Evolutionary conservation across 2,797 vertebrate genomes (phyloP).

Genomic region (Babyrousa celebensis): DNA sequence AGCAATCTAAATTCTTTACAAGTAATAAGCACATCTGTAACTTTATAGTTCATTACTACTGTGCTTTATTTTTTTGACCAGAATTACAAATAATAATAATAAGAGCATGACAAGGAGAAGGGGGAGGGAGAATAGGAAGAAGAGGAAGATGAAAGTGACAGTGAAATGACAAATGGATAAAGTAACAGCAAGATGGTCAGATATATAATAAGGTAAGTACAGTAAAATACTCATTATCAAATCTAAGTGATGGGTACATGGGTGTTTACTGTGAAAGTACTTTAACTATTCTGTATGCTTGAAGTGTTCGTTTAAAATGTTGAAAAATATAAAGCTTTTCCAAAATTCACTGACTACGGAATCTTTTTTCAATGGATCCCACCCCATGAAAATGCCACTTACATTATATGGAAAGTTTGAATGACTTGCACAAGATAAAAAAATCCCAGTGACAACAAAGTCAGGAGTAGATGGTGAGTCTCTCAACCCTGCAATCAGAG

Average conservation of each 20-base stretch:
- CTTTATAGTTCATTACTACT: not conserved
- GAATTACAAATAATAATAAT: not conserved
- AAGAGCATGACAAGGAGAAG: not conserved
- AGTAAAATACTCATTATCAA: not conserved
- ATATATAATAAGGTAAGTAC: not conserved
- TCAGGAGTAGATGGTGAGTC: not conserved
- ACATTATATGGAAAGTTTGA: slow-evolving; percentile 15
- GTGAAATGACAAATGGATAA: not conserved
- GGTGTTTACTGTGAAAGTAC: not conserved
- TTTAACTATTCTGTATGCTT: not conserved
- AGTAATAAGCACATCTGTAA: not conserved
- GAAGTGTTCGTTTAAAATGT: not conserved
- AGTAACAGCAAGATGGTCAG: not conserved
- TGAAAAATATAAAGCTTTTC: not conserved
- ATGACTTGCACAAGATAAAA: slow-evolving; percentile 48
- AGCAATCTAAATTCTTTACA: not conserved
- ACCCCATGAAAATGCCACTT: not conserved
- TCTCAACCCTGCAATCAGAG: not conserved
- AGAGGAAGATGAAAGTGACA: not conserved
- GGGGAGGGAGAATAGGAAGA: not conserved
- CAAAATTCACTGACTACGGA: not conserved
- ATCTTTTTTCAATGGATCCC: not conserved
- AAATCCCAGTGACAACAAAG: not conserved
- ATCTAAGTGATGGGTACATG: not conserved
- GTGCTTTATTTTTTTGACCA: not conserved